These are phyloP conservation scores for Spea bombifrons DNA, from an alignment of 2,113 vertebrate species.

Conservation along the genomic window DNA sequence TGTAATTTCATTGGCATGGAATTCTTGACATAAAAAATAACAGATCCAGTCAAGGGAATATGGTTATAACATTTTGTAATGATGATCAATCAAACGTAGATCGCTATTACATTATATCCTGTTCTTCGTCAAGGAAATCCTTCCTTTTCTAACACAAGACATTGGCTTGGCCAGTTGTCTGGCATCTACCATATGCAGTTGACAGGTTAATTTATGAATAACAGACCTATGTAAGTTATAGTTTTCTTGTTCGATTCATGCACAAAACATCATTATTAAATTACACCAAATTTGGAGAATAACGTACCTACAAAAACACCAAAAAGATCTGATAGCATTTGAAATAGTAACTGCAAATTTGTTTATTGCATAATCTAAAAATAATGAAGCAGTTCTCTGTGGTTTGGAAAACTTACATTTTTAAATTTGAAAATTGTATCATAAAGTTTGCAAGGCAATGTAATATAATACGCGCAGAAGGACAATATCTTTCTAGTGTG, in stretches of 20 bases:
- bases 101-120: slow-evolving; percentile 24
- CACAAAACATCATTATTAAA: slow-evolving; percentile 24
- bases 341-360: slow-evolving; percentile 9
- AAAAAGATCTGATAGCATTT: slow-evolving; percentile 13
- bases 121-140: slow-evolving; percentile 24
- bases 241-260: background rate
- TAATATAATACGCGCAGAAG: background rate
- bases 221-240: slow-evolving; percentile 13
- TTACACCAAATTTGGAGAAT: slow-evolving; percentile 24
- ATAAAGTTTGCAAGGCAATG: slow-evolving; percentile 10
- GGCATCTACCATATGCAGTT: slow-evolving; percentile 11
- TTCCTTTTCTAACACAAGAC: slow-evolving; percentile 9
- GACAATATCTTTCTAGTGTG: background rate
- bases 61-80: slow-evolving; percentile 13
- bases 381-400: slow-evolving; percentile 13
- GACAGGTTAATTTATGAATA: slow-evolving; percentile 22
- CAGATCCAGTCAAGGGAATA: slow-evolving; percentile 28
- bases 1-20: slow-evolving; percentile 26
- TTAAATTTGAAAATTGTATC: slow-evolving; percentile 13
- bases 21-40: slow-evolving; percentile 1
- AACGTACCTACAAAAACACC: background rate
- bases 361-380: background rate
- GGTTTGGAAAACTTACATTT: slow-evolving; percentile 15
- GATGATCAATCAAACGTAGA: slow-evolving; percentile 17
- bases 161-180: slow-evolving; percentile 19